phyloP scores from a whole-genome alignment of 2,888 invertebrate species.

The Pachymerium ferrugineum region DNA sequence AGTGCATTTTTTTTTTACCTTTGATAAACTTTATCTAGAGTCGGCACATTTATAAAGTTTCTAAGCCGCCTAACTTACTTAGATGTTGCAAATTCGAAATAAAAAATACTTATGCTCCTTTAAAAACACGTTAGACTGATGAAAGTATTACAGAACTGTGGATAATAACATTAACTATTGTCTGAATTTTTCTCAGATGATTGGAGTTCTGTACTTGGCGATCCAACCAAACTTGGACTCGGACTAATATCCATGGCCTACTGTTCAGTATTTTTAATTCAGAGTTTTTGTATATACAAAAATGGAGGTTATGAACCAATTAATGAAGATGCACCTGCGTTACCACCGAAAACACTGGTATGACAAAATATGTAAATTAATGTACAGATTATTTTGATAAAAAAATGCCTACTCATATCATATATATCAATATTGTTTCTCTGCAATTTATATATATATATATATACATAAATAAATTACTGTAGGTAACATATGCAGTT shows the following conservation, averaged over 20 bases:
- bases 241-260: not conserved
- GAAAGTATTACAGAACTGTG: too few relatives aligned
- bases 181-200: slow-evolving; percentile 9
- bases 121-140: not conserved
- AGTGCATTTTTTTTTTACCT: too few relatives aligned
- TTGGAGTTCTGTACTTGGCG: not conserved
- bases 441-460: too few relatives aligned
- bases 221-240: slow-evolving; percentile 29
- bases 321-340: not conserved
- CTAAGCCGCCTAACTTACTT: too few relatives aligned
- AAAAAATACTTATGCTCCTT: not conserved
- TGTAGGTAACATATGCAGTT: too few relatives aligned
- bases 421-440: too few relatives aligned
- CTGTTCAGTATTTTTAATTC: not conserved
- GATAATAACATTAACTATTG: not conserved
- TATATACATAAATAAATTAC: too few relatives aligned
- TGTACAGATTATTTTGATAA: too few relatives aligned
- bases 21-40: too few relatives aligned
- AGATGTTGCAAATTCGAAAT: not conserved
- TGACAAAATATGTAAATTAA: not conserved
- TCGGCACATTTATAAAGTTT: too few relatives aligned
- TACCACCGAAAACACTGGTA: too few relatives aligned
- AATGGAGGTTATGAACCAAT: not conserved
- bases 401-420: too few relatives aligned
- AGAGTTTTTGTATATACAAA: not conserved